phyloP scores from a whole-genome alignment of 2,113 vertebrate species.

The Lepus americanus region DNA sequence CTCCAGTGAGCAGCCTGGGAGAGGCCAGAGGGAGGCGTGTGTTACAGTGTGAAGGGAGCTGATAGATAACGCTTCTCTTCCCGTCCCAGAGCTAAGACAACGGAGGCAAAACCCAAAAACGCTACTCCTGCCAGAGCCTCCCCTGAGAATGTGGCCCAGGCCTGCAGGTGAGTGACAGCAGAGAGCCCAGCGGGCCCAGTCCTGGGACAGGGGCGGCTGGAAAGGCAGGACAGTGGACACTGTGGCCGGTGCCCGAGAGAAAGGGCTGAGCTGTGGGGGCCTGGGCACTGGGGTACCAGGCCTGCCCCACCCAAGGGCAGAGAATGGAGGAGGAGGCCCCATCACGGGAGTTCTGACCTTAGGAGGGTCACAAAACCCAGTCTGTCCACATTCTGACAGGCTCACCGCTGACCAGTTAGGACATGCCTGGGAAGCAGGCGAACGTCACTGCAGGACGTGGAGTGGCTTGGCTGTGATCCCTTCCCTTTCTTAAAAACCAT shows the following conservation, averaged over 20 bases:
- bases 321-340: neutral
- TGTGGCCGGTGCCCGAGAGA: neutral
- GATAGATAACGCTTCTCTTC: neutral
- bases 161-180: fast-evolving
- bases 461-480: neutral
- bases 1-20: neutral
- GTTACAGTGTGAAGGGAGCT: neutral
- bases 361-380: neutral
- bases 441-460: neutral
- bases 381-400: neutral
- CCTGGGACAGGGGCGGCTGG: fast-evolving
- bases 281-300: neutral
- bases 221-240: neutral
- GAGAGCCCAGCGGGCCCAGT: neutral
- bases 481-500: neutral
- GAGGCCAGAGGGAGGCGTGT: neutral
- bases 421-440: fast-evolving
- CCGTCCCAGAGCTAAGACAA: neutral
- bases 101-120: neutral
- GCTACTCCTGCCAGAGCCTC: neutral
- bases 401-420: neutral
- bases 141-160: neutral
- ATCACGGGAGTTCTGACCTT: neutral
- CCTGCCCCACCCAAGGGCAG: neutral
- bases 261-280: neutral